Evolutionary conservation across 2,113 vertebrate genomes (phyloP).

Genomic region (Gopherus evgoodei): DNA sequence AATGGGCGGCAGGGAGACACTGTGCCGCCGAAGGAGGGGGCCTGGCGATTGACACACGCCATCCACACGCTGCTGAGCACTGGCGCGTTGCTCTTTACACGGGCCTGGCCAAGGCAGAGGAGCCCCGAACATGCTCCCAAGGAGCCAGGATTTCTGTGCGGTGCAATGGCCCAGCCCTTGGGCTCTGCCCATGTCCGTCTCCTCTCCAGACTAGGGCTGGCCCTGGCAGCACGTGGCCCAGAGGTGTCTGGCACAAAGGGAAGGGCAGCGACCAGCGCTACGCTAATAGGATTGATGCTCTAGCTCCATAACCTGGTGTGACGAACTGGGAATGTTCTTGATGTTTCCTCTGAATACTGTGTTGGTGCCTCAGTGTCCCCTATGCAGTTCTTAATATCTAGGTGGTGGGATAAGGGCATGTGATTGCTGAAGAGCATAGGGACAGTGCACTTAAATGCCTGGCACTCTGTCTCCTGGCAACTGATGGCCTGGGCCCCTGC

Average conservation of each 20-base stretch:
- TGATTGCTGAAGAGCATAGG: too few relatives aligned
- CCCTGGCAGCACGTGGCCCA: background rate
- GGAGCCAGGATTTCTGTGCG: background rate
- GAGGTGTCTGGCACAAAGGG: background rate
- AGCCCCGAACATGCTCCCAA: background rate
- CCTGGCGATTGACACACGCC: background rate
- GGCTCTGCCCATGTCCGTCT: background rate
- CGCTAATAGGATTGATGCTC: background rate
- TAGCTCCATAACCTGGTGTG: background rate
- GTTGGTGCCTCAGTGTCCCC: too few relatives aligned
- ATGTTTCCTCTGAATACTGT: too few relatives aligned
- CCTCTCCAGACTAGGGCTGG: background rate
- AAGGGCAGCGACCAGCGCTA: background rate
- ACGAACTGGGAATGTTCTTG: too few relatives aligned
- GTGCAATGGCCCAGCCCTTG: background rate
- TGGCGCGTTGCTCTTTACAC: background rate
- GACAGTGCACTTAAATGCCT: too few relatives aligned
- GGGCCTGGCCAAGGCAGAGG: background rate
- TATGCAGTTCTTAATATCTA: too few relatives aligned
- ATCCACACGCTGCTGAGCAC: background rate
- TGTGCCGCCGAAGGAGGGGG: background rate
- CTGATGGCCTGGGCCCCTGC: too few relatives aligned
- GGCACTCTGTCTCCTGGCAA: too few relatives aligned
- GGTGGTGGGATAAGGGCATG: too few relatives aligned
- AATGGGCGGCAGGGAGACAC: background rate